phyloP scores from a whole-genome alignment of 2,888 invertebrate genomes.

The Patella pellucida region DNA sequence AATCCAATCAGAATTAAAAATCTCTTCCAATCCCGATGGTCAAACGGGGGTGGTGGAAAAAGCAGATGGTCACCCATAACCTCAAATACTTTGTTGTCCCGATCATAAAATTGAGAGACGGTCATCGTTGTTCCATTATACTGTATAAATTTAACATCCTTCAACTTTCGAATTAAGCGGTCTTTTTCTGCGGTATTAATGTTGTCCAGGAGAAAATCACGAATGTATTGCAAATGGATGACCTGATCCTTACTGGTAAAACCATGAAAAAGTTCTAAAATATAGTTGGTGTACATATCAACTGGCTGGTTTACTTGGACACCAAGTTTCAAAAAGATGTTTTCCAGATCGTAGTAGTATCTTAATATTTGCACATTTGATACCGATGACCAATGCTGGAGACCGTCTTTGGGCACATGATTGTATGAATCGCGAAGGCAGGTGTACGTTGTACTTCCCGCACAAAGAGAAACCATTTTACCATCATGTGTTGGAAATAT shows the following conservation, averaged over 20 bases:
- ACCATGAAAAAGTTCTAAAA: constrained; percentile 30
- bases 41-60: constrained; percentile 38
- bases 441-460: background rate
- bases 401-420: constrained; percentile 18
- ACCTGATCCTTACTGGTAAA: constrained; percentile 14
- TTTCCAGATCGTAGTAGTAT: constrained; percentile 19
- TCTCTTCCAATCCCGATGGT: constrained; percentile 13
- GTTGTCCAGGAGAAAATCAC: constrained; percentile 7
- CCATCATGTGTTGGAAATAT: background rate
- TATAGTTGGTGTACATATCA: constrained; percentile 31
- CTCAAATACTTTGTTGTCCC: constrained; percentile 39
- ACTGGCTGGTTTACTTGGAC: constrained; percentile 15
- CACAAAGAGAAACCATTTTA: background rate
- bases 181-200: constrained; percentile 19
- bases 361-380: constrained; percentile 16
- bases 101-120: constrained; percentile 48
- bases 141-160: constrained; percentile 35
- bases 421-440: background rate
- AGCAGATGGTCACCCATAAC: constrained; percentile 41
- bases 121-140: constrained; percentile 34
- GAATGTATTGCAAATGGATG: constrained; percentile 27
- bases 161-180: constrained; percentile 33
- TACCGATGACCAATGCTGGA: constrained; percentile 17
- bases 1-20: constrained; percentile 35
- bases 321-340: constrained; percentile 34